Evolutionary conservation across 1,140 invertebrate species (phyloP).

Genomic region (Drosophila kepulauana): DNA sequence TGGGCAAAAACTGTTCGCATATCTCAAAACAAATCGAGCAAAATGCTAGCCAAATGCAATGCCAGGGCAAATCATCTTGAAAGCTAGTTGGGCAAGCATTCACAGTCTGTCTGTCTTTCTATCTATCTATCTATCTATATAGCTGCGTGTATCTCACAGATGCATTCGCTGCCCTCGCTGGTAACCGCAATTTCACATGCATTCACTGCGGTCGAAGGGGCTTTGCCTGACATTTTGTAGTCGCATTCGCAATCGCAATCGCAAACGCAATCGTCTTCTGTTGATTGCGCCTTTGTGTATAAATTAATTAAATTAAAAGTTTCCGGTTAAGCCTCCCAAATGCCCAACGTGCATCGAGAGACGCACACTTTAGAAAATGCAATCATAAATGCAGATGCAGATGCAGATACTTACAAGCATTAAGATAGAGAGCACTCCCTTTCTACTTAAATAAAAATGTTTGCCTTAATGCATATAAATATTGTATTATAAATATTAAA

Average conservation of each 20-base stretch:
- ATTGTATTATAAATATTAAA: not conserved
- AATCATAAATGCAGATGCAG: slow-evolving; percentile 30
- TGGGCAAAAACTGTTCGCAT: slow-evolving; percentile 56
- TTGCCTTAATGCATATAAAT: no score
- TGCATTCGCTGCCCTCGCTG: slow-evolving; percentile 52
- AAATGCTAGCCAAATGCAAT: slow-evolving; percentile 43
- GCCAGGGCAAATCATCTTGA: slow-evolving; percentile 46
- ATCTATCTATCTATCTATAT: slow-evolving; percentile 54
- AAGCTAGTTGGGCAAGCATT: slow-evolving; percentile 8
- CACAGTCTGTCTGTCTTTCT: slow-evolving; percentile 38
- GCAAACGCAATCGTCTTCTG: slow-evolving; percentile 57
- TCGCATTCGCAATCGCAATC: not conserved
- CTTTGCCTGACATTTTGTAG: not conserved
- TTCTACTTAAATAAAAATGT: not conserved
- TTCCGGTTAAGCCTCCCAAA: slow-evolving; percentile 83
- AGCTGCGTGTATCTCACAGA: slow-evolving; percentile 48
- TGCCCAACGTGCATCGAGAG: slow-evolving; percentile 31
- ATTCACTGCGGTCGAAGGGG: slow-evolving; percentile 32
- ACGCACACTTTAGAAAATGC: not conserved
- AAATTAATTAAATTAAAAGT: slow-evolving; percentile 85
- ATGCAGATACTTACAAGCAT: slow-evolving; percentile 1
- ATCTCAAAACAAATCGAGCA: slow-evolving; percentile 55
- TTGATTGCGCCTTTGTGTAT: slow-evolving; percentile 83
- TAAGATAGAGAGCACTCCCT: slow-evolving; percentile 8
- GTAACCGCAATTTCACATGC: slow-evolving; percentile 68